Base-by-base conservation (phyloP, 2,113 vertebrate species). In the Machaerirhynchus nigripectus region DNA sequence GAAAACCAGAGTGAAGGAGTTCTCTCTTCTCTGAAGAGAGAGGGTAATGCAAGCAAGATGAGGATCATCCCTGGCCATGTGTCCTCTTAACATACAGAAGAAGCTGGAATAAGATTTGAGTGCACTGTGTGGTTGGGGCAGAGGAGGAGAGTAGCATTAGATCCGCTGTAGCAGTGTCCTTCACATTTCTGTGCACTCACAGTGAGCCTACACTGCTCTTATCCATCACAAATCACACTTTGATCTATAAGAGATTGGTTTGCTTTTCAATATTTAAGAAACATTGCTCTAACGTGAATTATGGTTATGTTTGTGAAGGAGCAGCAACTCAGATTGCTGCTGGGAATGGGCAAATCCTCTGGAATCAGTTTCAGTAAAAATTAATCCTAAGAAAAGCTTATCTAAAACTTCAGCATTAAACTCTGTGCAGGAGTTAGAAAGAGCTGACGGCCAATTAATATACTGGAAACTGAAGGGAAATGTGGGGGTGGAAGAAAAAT, bases 401-500 rank as follows among this genome's bases (percentile, higher is more conserved):
- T 64, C 74, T 91, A 61, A 71, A 95, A 84, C 68, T 68, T 84
- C 53, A 85, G 30, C 40, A 39, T 78, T 84, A 82, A 70, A 81
- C 60, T 81, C 27, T 85, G 26, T 70, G 77, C 60, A 91, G 78
- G 65, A 94, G 52, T 70, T 40, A 79, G 78, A 94, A 87, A 70
- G 44, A 64, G 49, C 64, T 55, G 79, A 83, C 3, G 3, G 23
- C 2, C 47, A 92, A 55, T 59, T 87, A 91, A 85, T 69, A 85
- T 49, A 76, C 52, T 87, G 59, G 78, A 96, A 89, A 87, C 39
- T 55, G 47, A 80, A 87, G 82, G 81, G 89, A 95, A 96, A 89
- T 77, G 88, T 79, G 95, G 87, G 60, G 93, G 93, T 77, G 95
- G 87, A 94, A 95, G 27, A 68, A 92, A 96, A 96, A 78, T 73